A percentile compares a stretch with the other conserved stretches of the same genome.
Conservation (phyloP, 2,113 vertebrate species). For the Calidris pugnax region DNA sequence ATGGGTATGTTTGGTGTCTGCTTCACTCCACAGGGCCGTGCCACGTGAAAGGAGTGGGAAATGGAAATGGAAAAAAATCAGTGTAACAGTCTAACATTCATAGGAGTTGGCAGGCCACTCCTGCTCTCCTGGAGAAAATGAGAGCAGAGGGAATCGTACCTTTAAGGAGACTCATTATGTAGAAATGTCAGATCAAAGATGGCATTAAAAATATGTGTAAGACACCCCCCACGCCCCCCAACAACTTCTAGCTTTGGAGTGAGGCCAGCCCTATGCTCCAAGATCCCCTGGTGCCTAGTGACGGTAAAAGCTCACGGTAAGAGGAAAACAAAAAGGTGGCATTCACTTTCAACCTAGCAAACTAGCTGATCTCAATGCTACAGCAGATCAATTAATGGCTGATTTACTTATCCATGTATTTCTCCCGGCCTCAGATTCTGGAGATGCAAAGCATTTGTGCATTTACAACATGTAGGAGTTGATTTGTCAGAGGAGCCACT, state of each 20-base stretch:
- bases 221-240: accelerated
- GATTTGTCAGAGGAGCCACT: not conserved
- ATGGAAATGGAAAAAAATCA: not conserved
- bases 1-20: not conserved
- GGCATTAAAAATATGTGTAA: not conserved
- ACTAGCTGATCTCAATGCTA: not conserved
- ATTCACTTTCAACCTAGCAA: not conserved
- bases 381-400: not conserved
- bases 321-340: not conserved
- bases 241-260: not conserved
- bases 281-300: not conserved
- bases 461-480: not conserved
- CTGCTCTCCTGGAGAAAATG: not conserved
- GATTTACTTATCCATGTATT: not conserved
- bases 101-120: not conserved
- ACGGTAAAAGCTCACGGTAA: not conserved
- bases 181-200: not conserved
- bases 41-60: not conserved
- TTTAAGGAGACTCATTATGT: not conserved
- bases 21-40: not conserved
- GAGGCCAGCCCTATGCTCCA: not conserved
- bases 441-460: not conserved
- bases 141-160: not conserved
- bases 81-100: not conserved
- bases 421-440: not conserved